Evolutionary conservation across 2,113 vertebrate genomes (phyloP), one percentile per base, ranked within the genome.

Genomic region (Grallaria varia): DNA sequence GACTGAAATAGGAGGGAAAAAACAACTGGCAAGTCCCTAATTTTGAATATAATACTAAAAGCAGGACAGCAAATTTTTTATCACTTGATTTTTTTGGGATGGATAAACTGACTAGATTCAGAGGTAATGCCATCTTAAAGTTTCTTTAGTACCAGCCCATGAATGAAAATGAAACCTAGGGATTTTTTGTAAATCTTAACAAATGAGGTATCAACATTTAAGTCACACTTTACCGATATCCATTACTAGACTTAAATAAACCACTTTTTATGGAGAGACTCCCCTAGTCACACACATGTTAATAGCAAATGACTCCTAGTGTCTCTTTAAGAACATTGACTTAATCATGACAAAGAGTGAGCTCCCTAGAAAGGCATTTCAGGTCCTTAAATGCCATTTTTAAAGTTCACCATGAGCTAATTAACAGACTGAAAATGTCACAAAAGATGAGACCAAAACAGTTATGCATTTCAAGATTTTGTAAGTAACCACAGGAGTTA

Each of bases 341-440:
- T 76, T 97, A 67, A 83, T 62, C 39, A 74, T 7, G 49, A 76
- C 56, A 66, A 91, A 91, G n/a, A 90, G 24, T 3, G 3, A 88
- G 21, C 90, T 80, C 44, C 75, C 81, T 21, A 42, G 72, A 72
- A 90, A 90, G 42, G 45, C 76, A 77, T 0, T 74, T 39, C 50
- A 74, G 15, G 59, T 69, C 42, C 0, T 8, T 80, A 86, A 90
- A 94, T 86, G 64, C 7, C 75, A 86, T 35, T 84, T 90, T 50
- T 80, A 66, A 94, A 94, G 95, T 96, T 96, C 88, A 93, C 30
- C 27, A 14, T 40, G 69, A 83, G 49, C 60, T 84, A 90, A 91
- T 94, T 87, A 97, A 59, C 50, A 52, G 88, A 84, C 64, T 81
- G 75, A 83, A 96, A 95, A 97, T 95, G 92, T 90, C 94, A 85